phyloP scores from a whole-genome alignment of 2,113 vertebrate species.

The Origma solitaria region DNA sequence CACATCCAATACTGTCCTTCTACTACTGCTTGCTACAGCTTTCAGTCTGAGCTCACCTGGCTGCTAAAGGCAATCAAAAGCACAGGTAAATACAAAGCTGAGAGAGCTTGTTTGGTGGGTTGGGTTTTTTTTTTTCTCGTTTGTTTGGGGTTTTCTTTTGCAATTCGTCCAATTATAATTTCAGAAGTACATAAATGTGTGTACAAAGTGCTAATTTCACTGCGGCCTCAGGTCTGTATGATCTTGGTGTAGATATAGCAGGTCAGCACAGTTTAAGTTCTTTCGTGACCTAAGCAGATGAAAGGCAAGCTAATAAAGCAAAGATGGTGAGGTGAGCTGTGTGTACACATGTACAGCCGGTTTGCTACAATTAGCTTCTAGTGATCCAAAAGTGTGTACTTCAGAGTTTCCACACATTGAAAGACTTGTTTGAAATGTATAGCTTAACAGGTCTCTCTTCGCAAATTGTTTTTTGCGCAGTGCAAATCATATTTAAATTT shows the following conservation, averaged over 20 bases:
- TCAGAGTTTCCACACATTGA: not conserved
- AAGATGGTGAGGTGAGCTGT: not conserved
- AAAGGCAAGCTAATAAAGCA: not conserved
- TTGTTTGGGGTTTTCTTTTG: not conserved
- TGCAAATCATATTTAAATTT: conserved; percentile 33
- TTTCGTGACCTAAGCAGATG: not conserved
- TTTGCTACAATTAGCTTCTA: not conserved
- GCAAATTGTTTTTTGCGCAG: not conserved
- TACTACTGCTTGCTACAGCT: not conserved
- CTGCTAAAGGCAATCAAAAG: not conserved
- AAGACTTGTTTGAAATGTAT: not conserved
- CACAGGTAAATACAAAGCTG: not conserved
- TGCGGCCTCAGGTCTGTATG: not conserved
- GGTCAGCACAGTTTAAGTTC: not conserved
- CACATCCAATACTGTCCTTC: not conserved
- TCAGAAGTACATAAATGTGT: not conserved
- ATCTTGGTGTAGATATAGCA: not conserved
- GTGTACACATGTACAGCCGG: not conserved
- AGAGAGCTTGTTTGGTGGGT: not conserved
- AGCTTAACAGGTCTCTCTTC: not conserved
- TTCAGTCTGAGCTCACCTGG: not conserved
- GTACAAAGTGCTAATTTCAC: not conserved
- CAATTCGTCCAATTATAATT: not conserved
- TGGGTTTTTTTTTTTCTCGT: not conserved
- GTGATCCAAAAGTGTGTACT: not conserved